These are phyloP conservation scores for Gonioctena quinquepunctata DNA, from an alignment of 1,140 invertebrate genomes.

Conservation along the genomic window DNA sequence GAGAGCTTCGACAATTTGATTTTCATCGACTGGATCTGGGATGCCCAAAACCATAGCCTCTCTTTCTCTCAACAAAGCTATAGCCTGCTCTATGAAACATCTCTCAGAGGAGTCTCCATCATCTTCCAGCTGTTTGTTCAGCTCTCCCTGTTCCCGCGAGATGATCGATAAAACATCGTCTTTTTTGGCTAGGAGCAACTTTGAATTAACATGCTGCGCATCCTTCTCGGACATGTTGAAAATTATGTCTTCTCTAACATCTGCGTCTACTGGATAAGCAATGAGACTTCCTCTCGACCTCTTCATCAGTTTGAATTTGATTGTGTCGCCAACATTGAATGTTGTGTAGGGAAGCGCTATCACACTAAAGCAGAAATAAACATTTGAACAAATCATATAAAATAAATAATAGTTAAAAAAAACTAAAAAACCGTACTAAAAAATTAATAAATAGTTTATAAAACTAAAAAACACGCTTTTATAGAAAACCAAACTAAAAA, in stretches of 20 bases:
- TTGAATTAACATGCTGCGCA: slow-evolving; percentile 64
- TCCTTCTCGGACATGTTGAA: slow-evolving; percentile 59
- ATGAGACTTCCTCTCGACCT: slow-evolving; percentile 77
- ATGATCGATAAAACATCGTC: slow-evolving; percentile 71
- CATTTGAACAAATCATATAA: too few relatives aligned
- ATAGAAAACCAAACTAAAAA: too few relatives aligned
- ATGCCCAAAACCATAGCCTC: slow-evolving; percentile 19
- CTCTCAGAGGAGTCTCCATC: slow-evolving; percentile 78
- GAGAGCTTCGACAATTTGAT: neutral
- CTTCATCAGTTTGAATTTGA: slow-evolving; percentile 87
- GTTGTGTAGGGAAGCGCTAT: slow-evolving; percentile 62
- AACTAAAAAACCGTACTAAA: too few relatives aligned
- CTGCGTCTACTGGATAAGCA: slow-evolving; percentile 65
- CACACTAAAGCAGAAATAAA: slow-evolving; percentile 55
- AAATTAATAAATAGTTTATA: too few relatives aligned
- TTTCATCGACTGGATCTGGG: neutral
- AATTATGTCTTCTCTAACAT: slow-evolving; percentile 42
- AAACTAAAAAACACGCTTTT: too few relatives aligned
- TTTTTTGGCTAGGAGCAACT: slow-evolving; percentile 74
- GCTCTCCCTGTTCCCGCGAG: slow-evolving; percentile 70
- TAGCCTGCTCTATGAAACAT: slow-evolving; percentile 83
- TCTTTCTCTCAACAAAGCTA: slow-evolving; percentile 63
- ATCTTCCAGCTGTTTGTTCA: slow-evolving; percentile 67
- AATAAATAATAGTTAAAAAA: too few relatives aligned
- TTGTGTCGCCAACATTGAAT: slow-evolving; percentile 69